Base-by-base conservation (phyloP, 1,140 invertebrate genomes). In the Heterodera carotae region DNA sequence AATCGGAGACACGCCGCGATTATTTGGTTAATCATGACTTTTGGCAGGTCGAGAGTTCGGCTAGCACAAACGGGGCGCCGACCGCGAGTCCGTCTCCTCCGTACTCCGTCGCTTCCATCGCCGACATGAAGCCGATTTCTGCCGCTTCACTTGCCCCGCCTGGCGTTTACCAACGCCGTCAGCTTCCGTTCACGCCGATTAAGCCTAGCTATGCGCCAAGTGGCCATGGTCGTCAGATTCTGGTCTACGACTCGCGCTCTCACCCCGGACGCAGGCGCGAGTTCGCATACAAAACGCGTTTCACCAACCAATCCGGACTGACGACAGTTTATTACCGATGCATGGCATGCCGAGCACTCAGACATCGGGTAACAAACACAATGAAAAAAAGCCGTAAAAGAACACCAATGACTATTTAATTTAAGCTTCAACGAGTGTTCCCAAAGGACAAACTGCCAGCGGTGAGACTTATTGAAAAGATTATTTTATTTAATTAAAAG, bases 211-310 rank as follows among this genome's bases (percentile, higher is more conserved):
- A 83, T 66, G 80, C 80, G 3, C 83, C 83, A 1, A 81, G 78
- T 34, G 82, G 82, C 25, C 83, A 84, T 75, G 83, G 83, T 36
- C 75, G 83, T 4, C 81, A 86, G 69, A 84, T 84, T 81, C 66
- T 84, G n/a, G 86, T 86, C 71, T 84, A 84, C 68, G 83, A 84
- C 36, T 84, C 82, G 18, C 53, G 82, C 15, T 77, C 81, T 3
- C 68, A 84, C 56, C 84, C 84, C 12, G 83, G 83, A 2, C 76
- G 82, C 62, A 69, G 83, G 25, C 36, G 83, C n/a, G 83, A 84
- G 77, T 84, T 84, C 67, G 84, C 84, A 1, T 84, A 84, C 43
- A 84, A 84, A 69, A 84, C 83, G 3, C 75, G 80, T 31, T 84
- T 84, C 60, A 83, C 82, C 25, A 83, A 83, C 67, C 82, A 83